Evolutionary conservation across 2,888 invertebrate genomes (phyloP), one percentile per base, ranked within the genome.

Genomic region (Caenorhabditis macrosperma): DNA sequence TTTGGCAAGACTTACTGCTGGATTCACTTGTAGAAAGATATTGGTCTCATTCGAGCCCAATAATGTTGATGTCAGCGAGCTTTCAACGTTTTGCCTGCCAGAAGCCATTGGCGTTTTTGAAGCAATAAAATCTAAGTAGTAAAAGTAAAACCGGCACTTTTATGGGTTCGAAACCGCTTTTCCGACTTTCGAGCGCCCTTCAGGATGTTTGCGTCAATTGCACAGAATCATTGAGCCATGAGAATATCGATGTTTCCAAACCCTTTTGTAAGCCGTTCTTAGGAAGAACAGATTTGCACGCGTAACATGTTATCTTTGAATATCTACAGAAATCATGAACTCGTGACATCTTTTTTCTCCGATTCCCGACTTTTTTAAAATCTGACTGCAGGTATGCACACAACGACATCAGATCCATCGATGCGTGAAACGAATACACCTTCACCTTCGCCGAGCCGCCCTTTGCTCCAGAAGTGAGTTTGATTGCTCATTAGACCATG

Each of bases 21-120:
- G 60, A 76, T 76, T 76, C 46, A 79, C 74, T 61, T 79, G 79
- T 46, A 79, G 46, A 44, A 79, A 79, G 48, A 79, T 68, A 60
- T 79, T 79, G 26, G 77, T 63, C 44, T 78, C 64, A 26, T 48
- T 60, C 10, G 72, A 78, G 22, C 78, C 71, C 0, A 64, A 12
- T n/a, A 55, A 48, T 17, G 71, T 78, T 17, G 78, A 78, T 28
- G 66, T 61, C 17, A 54, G 17, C 35, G 64, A 48, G 52, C 72
- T 78, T 4, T 66, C 77, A 50, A 77, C 68, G 30, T 77, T 71
- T 10, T 46, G 66, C 0, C 38, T 44, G 41, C 46, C 61, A 15
- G 41, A 55, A 26, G 64, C 28, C 77, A 78, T 78, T 38, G n/a
- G n/a, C 38, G 6, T 38, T 38, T 38, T 26, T 59, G 10, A 6